These are phyloP conservation scores for Drosophila elegans DNA, from an alignment of 1,140 invertebrate genomes.

Conservation along the genomic window DNA sequence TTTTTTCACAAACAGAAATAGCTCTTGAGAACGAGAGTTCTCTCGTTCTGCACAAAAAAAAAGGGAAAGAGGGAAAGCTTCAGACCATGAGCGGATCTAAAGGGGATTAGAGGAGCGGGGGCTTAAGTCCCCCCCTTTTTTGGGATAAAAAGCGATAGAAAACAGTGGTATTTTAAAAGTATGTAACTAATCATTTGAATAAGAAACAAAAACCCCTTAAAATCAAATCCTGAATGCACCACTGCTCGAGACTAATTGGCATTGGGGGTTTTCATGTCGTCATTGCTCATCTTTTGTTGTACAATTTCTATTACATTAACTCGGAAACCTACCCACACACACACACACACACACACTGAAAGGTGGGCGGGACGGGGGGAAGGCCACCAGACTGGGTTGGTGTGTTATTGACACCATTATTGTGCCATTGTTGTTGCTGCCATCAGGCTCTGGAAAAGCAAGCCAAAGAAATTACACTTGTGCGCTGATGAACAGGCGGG, in stretches of 20 bases:
- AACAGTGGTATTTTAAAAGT: too few species aligned
- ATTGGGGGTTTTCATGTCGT: conserved; percentile 77
- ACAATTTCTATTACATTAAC: conserved; percentile 81
- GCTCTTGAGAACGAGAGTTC: conserved; percentile 24
- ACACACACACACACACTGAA: conserved; percentile 8
- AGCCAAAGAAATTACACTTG: conserved; percentile 36
- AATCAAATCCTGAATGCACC: too few species aligned
- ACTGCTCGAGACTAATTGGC: conserved; percentile 62
- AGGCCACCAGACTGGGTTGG: conserved; percentile 23
- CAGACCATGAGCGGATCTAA: not conserved
- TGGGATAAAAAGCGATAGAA: too few species aligned
- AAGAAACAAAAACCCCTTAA: too few species aligned
- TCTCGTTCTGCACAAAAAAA: not conserved
- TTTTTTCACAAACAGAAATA: conserved; percentile 76
- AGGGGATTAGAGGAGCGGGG: too few species aligned
- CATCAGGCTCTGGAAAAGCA: conserved; percentile 43
- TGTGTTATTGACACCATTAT: conserved; percentile 79
- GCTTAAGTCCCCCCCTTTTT: too few species aligned
- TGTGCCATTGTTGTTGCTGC: conserved; percentile 49
- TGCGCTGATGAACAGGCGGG: not conserved
- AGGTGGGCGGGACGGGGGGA: not conserved
- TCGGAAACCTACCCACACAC: conserved; percentile 34
- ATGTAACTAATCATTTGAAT: too few species aligned
- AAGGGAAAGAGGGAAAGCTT: not conserved
- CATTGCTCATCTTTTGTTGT: conserved; percentile 79